Evolutionary conservation across 2,797 vertebrate genomes (phyloP), one percentile per base, ranked within the genome.

Genomic region (Florisuga fusca): DNA sequence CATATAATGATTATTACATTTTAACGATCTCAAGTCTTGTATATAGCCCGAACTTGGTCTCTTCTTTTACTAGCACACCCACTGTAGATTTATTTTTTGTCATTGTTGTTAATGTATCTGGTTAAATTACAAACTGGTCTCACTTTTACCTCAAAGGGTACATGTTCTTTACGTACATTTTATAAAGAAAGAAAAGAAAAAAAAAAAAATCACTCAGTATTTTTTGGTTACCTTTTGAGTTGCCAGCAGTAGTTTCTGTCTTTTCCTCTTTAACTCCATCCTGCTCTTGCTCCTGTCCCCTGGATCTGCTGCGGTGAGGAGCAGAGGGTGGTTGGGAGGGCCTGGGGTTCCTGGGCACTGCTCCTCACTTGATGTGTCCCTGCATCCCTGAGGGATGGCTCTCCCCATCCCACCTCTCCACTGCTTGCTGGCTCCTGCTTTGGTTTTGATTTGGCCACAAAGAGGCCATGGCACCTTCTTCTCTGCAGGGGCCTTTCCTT

Each of bases 111-210:
- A 89, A 86, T 94, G 93, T 91, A 80, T 86, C 93, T 75, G 93
- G 82, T 78, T 88, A 63, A 91, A 69, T 94, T 92, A 84, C 89
- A 38, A 75, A 75, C 76, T 75, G 87, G 57, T 94, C 83, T 95
- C 91, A 91, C 94, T 96, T 94, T 94, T 94, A 94, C 90, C 89
- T 94, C 95, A 38, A 73, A 84, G 79, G 62, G 72, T 94, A 54
- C 68, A 57, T 88, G 93, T 93, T 86, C 87, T 94, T 96, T 95
- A 43, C 94, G 94, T 94, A 94, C 91, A 66, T 96, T 96, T 96
- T 92, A 89, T 91, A 91, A 92, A 96, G 79, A 92, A 93, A 94
- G 82, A 45, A 72, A 72, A 50, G 21, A 46, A 21, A 20, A 57
- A 87, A 63, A 63, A 54, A 22, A 50, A 50, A 61, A 82, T 18